Conservation (phyloP, 2,113 vertebrate species). For the Gila orcuttii region DNA sequence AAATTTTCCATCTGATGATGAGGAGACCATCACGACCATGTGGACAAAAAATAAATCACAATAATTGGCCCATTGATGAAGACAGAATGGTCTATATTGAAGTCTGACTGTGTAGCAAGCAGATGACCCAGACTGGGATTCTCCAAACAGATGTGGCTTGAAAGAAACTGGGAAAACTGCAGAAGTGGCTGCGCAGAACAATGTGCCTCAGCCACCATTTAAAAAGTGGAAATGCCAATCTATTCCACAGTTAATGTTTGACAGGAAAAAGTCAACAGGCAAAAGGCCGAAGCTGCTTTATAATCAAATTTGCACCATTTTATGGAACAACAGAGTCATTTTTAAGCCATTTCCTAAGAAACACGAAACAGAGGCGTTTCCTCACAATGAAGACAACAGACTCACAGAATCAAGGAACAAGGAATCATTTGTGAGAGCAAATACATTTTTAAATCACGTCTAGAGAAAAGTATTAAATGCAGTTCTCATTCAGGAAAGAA, state of each 20-base stretch:
- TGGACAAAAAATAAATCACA: neutral
- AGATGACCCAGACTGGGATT: neutral
- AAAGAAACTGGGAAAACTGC: neutral
- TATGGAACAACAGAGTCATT: neutral
- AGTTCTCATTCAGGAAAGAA: neutral
- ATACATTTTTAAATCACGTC: neutral
- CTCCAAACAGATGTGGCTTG: neutral
- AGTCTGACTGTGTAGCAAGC: neutral
- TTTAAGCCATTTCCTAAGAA: slow-evolving; percentile 1
- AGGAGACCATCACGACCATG: neutral
- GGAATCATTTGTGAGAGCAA: neutral
- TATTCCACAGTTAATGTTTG: slow-evolving; percentile 65
- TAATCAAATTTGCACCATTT: slow-evolving; percentile 21
- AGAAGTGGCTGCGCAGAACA: neutral
- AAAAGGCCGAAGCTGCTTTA: slow-evolving; percentile 16
- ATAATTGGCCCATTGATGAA: neutral
- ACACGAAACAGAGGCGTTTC: neutral
- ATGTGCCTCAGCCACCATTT: slow-evolving; percentile 41
- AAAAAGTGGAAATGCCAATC: slow-evolving; percentile 35
- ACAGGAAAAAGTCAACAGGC: slow-evolving; percentile 52
- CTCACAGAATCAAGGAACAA: neutral
- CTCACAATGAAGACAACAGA: neutral
- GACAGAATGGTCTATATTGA: neutral
- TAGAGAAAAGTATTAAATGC: neutral
- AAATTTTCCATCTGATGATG: neutral